Base-by-base conservation (phyloP, 2,797 vertebrate species). In the Perodicticus potto region DNA sequence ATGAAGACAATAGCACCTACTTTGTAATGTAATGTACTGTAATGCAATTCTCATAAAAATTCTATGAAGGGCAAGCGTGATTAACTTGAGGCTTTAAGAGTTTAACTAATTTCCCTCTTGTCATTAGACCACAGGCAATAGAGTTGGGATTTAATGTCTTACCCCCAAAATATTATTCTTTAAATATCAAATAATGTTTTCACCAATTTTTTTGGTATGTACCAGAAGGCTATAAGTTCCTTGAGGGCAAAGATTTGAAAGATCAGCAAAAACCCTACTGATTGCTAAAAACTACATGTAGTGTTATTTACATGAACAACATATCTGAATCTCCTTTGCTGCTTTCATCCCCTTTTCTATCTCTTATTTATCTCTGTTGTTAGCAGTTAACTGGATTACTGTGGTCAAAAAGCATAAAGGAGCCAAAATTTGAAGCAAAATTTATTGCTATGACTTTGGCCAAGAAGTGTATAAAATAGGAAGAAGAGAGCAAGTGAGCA, bases 401-500 rank as follows among this genome's bases (percentile, higher is more conserved):
- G 5, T 19, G 9, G 73, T 65, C 23, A 86, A 91, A 93, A 93
- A 76, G 20, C 12, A 67, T 57, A 91, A 73, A 74, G 10, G 2
- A 85, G 34, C 2, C 40, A 81, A 84, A 87, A 93, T 73, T 25
- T 80, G n/a, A 76, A 91, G 86, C 40, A 53, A 92, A 82, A 59
- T 70, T 7, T 45, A 32, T 92, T 40, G 55, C 7, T 40, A 23
- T 59, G 29, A 40, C 23, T 95, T 78, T 89, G 40, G n/a, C 25
- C 45, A 45, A 45, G 65, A 76, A 82, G 23, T 45, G 5, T 45
- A 53, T 49, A 43, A 84, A 89, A 61, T 8, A 43, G 53, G 23
- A 91, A 82, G 72, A 32, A 86, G 32, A 32, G 16, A 91, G n/a
- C 10, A 43, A 43, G n/a, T 43, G 37, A 77, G 53, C 27, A 61